Base-by-base conservation (phyloP, 2,113 vertebrate genomes). In the Hiodon alosoides region DNA sequence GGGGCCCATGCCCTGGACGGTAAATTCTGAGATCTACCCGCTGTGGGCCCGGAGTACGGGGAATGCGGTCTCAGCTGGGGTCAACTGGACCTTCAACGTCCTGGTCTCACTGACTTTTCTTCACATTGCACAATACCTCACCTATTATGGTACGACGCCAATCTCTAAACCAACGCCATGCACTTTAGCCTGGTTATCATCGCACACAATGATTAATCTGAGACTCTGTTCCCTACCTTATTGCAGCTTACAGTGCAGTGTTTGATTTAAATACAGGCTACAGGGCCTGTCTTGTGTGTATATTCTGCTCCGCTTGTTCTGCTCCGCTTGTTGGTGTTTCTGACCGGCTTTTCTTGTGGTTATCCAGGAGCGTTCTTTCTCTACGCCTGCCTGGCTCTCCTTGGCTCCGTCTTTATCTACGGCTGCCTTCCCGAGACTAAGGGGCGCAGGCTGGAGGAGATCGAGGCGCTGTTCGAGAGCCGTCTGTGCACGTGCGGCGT, bases 1-100 rank as follows among this genome's bases (percentile, higher is more conserved):
- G 95, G 96, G 97, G 76, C 94, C 97, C 0, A 99, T 98, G 97
- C 97, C 97, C 4, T 99, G 97, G 96, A 99, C 97, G 0, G 90
- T 99, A 80, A 99, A 99, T 88, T 97, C 97, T 68, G 97, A 99
- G 87, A 99, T 99, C 83, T 99, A 98, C 80, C 97, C 97, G 0
- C 91, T 98, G 81, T 99, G 97, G 97, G 97, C 96, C 7, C 92
- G 97, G 85, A 98, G 97, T 82, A 98, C 95, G n/a, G 97, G 97
- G 70, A 99, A 99, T 0, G 97, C 97, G 0, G 98, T 95, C 72
- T 95, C 97, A 0, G 95, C 97, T 7, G 97, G 96, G 65, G 90
- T 97, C 82, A 99, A 98, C 85, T 99, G 97, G 97, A 93, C 94
- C 80, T 99, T 96, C 87, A 99, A 99, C 54, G 90, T 99, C 64